Conservation (phyloP, 2,888 invertebrate species). For the Gonocerus acuteangulatus region DNA sequence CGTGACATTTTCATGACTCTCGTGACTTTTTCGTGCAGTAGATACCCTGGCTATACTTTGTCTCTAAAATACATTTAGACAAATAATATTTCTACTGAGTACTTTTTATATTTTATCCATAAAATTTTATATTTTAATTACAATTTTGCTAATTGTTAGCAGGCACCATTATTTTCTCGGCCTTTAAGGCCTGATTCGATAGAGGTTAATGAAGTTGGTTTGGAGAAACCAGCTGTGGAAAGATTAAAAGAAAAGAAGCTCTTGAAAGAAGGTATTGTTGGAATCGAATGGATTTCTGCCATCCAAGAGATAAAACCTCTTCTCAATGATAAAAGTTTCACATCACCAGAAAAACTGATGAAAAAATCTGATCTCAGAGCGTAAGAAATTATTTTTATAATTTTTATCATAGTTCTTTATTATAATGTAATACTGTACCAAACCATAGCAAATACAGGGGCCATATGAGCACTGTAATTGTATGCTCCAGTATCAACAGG, state of each 20-base stretch:
- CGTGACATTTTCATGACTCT: no score
- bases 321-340: not conserved
- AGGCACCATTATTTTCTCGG: not conserved
- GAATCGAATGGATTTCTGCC: not conserved
- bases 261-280: not conserved
- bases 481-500: no score
- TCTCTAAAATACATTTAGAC: no score
- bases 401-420: not conserved
- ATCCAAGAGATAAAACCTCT: constrained; percentile 1
- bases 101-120: no score
- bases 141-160: no score
- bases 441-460: no score
- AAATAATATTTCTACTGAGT: no score
- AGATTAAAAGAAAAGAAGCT: not conserved
- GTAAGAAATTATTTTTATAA: not conserved
- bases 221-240: constrained; percentile 1
- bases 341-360: not conserved
- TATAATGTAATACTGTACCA: no score
- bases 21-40: no score
- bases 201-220: not conserved
- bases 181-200: not conserved
- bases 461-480: no score
- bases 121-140: no score
- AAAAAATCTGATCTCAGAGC: not conserved
- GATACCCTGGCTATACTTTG: no score